These are phyloP conservation scores for Anthonomus grandis DNA, from an alignment of 1,140 invertebrate species.

Conservation along the genomic window DNA sequence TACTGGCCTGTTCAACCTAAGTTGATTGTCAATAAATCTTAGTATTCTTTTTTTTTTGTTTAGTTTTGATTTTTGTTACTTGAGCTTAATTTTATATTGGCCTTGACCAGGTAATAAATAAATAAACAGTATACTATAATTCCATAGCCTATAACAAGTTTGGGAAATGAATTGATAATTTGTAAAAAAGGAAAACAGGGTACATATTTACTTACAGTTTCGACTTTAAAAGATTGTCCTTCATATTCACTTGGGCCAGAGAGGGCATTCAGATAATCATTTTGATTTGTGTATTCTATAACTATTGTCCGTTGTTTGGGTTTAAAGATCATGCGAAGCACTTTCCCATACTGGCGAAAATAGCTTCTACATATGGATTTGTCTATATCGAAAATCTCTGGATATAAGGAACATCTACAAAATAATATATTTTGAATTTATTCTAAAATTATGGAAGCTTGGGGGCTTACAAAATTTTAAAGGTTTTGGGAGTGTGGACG, in stretches of 20 bases:
- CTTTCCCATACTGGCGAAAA: constrained; percentile 62
- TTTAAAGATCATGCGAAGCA: constrained; percentile 58
- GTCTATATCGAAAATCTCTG: constrained; percentile 58
- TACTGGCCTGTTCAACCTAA: too few species aligned
- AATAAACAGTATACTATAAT: background rate
- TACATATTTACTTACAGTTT: constrained; percentile 14
- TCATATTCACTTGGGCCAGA: constrained; percentile 57
- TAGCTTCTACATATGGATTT: constrained; percentile 59
- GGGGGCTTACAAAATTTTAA: constrained; percentile 12
- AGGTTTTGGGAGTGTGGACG: constrained; percentile 6
- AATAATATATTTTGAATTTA: background rate
- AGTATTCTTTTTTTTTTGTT: too few species aligned
- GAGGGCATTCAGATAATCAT: constrained; percentile 56
- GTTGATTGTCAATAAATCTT: too few species aligned
- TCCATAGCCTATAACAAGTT: background rate
- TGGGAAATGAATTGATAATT: background rate
- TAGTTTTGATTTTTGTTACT: background rate
- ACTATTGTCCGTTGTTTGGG: constrained; percentile 58
- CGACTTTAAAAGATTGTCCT: constrained; percentile 59
- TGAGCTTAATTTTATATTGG: background rate
- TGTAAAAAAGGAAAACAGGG: background rate
- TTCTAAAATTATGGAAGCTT: background rate
- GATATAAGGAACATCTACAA: constrained; percentile 61
- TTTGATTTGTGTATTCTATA: constrained; percentile 59
- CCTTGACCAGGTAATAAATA: background rate